Evolutionary conservation across 2,888 invertebrate species (phyloP).

Genomic region (Arge pagana): DNA sequence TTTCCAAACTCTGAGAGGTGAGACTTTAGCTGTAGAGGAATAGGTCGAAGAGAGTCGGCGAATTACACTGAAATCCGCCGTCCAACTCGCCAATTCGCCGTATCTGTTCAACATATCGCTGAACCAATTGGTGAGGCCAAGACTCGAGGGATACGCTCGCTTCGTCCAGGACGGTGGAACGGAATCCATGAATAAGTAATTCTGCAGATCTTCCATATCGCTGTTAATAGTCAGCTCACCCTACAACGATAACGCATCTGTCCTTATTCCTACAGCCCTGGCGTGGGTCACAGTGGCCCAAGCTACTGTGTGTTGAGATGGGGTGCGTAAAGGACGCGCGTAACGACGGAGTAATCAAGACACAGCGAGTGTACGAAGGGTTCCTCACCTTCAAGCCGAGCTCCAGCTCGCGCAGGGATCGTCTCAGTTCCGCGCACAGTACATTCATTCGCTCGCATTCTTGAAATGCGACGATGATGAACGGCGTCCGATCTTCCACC

Average conservation of each 20-base stretch:
- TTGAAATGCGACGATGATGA: slow-evolving; percentile 88
- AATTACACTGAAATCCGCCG: slow-evolving; percentile 80
- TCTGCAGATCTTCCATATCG: slow-evolving; percentile 88
- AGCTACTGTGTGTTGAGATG: too few species aligned
- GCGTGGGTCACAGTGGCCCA: too few species aligned
- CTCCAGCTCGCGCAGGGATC: slow-evolving; percentile 83
- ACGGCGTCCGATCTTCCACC: slow-evolving; percentile 87
- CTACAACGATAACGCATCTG: too few species aligned
- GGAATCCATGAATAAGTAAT: slow-evolving; percentile 84
- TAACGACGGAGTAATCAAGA: neutral
- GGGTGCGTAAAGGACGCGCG: too few species aligned
- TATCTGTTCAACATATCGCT: slow-evolving; percentile 81
- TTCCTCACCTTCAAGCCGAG: slow-evolving; percentile 79
- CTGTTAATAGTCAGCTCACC: slow-evolving; percentile 92
- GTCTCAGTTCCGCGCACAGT: slow-evolving; percentile 78
- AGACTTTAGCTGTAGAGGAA: neutral
- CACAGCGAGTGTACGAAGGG: neutral
- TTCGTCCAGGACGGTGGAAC: slow-evolving; percentile 87
- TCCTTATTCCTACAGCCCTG: too few species aligned
- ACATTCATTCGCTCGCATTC: slow-evolving; percentile 95
- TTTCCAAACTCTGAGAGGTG: slow-evolving; percentile 20
- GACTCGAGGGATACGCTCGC: slow-evolving; percentile 85
- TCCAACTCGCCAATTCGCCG: slow-evolving; percentile 85
- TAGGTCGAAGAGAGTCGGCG: neutral
- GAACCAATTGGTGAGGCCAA: slow-evolving; percentile 85